Percentiles rank a stretch among this genome's conserved stretches.
Evolutionary conservation across 2,888 invertebrate species (phyloP).

Genomic region (Tachystola acroxantha): DNA sequence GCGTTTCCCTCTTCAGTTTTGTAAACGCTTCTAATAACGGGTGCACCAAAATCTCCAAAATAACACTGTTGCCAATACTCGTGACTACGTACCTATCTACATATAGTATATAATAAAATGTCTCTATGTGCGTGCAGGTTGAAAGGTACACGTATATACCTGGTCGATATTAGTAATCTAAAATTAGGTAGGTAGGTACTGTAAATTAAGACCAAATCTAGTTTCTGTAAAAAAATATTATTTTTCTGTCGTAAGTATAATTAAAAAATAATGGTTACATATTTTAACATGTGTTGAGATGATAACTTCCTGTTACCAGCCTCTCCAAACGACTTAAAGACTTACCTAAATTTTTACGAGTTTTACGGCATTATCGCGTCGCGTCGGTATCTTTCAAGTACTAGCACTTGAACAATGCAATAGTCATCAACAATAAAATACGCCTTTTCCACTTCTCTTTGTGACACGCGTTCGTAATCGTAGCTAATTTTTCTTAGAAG

Average conservation of each 20-base stretch:
- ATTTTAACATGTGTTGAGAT: too few relatives aligned
- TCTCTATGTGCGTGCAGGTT: too few relatives aligned
- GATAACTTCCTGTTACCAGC: too few relatives aligned
- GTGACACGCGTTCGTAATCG: conserved; percentile 50
- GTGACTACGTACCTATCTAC: too few relatives aligned
- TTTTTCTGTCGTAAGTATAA: too few relatives aligned
- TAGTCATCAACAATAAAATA: conserved; percentile 30
- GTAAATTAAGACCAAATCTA: too few relatives aligned
- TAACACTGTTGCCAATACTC: background rate
- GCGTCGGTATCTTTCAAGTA: conserved; percentile 29
- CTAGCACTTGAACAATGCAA: conserved; percentile 32
- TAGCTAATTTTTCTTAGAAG: conserved; percentile 46
- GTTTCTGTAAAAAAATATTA: too few relatives aligned
- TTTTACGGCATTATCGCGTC: conserved; percentile 8
- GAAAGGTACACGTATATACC: too few relatives aligned
- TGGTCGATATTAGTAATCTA: too few relatives aligned
- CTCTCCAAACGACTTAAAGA: too few relatives aligned
- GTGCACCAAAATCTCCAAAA: background rate
- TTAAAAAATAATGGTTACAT: conserved; percentile 19
- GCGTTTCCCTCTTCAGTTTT: conserved; percentile 20
- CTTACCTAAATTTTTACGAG: conserved; percentile 1
- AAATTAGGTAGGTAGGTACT: too few relatives aligned
- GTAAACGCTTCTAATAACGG: background rate
- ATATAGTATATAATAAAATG: too few relatives aligned
- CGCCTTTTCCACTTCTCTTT: conserved; percentile 17